Conservation (phyloP, 2,113 vertebrate species). For the Labeo catla region DNA sequence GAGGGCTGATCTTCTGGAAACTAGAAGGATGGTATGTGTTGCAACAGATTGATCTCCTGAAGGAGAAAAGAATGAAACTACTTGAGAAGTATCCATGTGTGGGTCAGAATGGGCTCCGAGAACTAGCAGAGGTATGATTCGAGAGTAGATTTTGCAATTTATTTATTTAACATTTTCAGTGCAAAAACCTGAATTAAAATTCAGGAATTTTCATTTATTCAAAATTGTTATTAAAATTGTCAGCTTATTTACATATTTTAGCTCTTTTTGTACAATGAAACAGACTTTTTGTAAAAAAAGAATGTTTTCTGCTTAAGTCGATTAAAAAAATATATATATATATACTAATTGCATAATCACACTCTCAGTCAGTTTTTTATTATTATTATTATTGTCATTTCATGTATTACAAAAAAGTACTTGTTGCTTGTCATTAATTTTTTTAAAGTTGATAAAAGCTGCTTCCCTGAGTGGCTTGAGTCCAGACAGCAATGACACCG, state of each 20-base stretch:
- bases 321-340: no score
- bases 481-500: constrained; percentile 77
- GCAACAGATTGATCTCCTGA: constrained; percentile 58
- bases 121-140: constrained; percentile 76
- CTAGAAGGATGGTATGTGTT: constrained; percentile 76
- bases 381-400: background rate
- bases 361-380: no score
- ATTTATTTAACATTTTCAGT: background rate
- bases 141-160: background rate
- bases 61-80: constrained; percentile 66
- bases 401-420: background rate
- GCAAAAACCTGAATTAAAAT: background rate
- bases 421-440: background rate
- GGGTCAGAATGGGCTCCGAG: constrained; percentile 39
- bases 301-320: no score
- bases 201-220: background rate
- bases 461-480: constrained; percentile 79
- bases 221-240: background rate
- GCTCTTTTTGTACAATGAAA: background rate
- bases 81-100: constrained; percentile 75
- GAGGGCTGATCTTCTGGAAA: constrained; percentile 81
- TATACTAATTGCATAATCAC: no score
- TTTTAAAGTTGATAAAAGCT: constrained; percentile 74
- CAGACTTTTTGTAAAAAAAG: background rate
- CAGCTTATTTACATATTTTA: background rate